Percentiles rank a stretch among this genome's conserved stretches.
Conservation (phyloP, 2,888 invertebrate genomes). For the Papilio elwesi region DNA sequence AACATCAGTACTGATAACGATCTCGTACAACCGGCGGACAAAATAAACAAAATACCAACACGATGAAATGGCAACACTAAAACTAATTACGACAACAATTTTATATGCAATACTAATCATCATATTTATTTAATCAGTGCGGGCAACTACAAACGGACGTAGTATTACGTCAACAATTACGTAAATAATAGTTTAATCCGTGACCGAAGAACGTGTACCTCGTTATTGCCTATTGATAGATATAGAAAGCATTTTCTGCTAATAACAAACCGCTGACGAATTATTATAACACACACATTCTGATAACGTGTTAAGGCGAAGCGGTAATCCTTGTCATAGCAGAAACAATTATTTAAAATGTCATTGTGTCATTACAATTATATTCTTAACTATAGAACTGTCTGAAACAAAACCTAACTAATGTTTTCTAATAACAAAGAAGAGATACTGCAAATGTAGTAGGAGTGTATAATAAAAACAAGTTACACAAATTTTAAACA, state of each 20-base stretch:
- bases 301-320: slow-evolving; percentile 51
- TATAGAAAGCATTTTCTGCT: slow-evolving; percentile 57
- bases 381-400: too few relatives aligned
- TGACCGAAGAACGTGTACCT: slow-evolving; percentile 39
- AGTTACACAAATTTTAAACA: too few relatives aligned
- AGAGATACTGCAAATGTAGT: background rate
- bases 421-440: too few relatives aligned
- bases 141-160: slow-evolving; percentile 20
- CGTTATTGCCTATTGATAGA: slow-evolving; percentile 49
- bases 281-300: slow-evolving; percentile 56
- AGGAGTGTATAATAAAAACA: too few relatives aligned
- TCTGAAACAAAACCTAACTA: too few relatives aligned
- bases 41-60: slow-evolving; percentile 33
- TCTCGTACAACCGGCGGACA: slow-evolving; percentile 18
- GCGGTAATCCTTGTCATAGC: background rate
- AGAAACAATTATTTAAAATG: too few relatives aligned
- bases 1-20: slow-evolving; percentile 25
- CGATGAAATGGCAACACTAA: slow-evolving; percentile 36
- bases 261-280: slow-evolving; percentile 60
- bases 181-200: slow-evolving; percentile 45
- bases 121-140: slow-evolving; percentile 38
- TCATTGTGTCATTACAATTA: too few relatives aligned
- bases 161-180: slow-evolving; percentile 42
- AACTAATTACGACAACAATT: slow-evolving; percentile 37
- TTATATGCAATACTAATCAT: slow-evolving; percentile 33